Base-by-base conservation (phyloP, 1,140 invertebrate species). In the Protaetia brevitarsis region DNA sequence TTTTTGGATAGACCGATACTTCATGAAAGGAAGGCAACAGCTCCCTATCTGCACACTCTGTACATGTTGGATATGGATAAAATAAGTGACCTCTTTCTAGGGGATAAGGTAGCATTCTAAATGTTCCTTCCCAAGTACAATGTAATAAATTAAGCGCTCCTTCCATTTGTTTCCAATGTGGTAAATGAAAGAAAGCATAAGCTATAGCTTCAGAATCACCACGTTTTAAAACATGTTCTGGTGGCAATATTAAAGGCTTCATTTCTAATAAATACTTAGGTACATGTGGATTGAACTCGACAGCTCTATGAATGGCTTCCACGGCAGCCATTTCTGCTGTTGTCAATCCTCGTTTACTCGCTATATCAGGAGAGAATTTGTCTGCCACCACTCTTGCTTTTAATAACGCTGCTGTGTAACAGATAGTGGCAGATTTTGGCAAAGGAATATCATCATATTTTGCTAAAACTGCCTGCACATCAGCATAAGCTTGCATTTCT, bases 281-380 rank as follows among this genome's bases (percentile, higher is more conserved):
- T 73, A 98, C 96, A 82, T 98, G 95, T 60, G 97, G 97, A 86
- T 99, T 99, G 79, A 97, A 99, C 80, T 99, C 97, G 5, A 99
- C 95, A 0, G 97, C 97, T 79, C 95, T 81, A 78, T 98, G 96
- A 74, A 99, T 96, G 4, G 96, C 96, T 81, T 99, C 95, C 3
- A 98, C 92, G 2, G 96, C 96, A 69, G 89, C 90, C 88, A 97
- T 92, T 81, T 98, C 96, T 19, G 94, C 91, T 27, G 90, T 87
- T 51, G 89, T 95, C 36, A 96, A 80, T 1, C 94, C 93, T 73
- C 93, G 82, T 80, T 94, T 94, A 71, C 91, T 91, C 16, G 93
- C 91, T 63, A 93, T 86, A 74, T 97, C 94, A 26, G 93, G 91
- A 21, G 93, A 95, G 78, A 90, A 91, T 80, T 96, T 96, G 73